phyloP scores from a whole-genome alignment of 2,888 invertebrate species.

The Sinopyrophorus schimmeli region DNA sequence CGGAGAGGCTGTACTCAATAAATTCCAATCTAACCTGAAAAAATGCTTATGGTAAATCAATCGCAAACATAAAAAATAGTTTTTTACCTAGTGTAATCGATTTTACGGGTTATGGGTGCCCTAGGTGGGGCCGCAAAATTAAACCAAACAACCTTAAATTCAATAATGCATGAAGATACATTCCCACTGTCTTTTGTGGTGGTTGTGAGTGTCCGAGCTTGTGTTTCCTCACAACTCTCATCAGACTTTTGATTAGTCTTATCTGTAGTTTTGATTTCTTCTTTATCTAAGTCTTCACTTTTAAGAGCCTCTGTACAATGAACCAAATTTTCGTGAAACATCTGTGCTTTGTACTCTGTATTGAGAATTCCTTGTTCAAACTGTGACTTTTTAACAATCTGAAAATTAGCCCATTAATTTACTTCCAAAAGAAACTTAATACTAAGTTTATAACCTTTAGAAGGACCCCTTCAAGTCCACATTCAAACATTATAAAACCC shows the following conservation, averaged over 20 bases:
- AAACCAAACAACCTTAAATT: conserved; percentile 91
- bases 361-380: conserved; percentile 62
- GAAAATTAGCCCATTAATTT: not conserved
- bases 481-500: conserved; percentile 97
- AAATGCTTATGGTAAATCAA: conserved; percentile 8
- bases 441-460: conserved; percentile 61
- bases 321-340: conserved; percentile 11
- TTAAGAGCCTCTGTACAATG: conserved; percentile 3
- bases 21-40: conserved; percentile 88
- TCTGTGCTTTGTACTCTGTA: conserved; percentile 13
- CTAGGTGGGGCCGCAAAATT: conserved; percentile 97
- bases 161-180: conserved; percentile 84
- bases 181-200: conserved; percentile 70
- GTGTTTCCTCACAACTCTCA: conserved; percentile 15
- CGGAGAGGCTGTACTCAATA: conserved; percentile 93
- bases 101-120: conserved; percentile 90
- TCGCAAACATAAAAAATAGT: not conserved
- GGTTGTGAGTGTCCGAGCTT: conserved; percentile 24
- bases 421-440: too few species aligned
- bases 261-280: not conserved
- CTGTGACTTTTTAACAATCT: conserved; percentile 71
- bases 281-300: conserved; percentile 16
- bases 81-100: conserved; percentile 83
- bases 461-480: conserved; percentile 88
- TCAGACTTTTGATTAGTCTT: too few species aligned